Base-by-base conservation (phyloP, 2,113 vertebrate genomes). In the Chascanopsetta lugubris region DNA sequence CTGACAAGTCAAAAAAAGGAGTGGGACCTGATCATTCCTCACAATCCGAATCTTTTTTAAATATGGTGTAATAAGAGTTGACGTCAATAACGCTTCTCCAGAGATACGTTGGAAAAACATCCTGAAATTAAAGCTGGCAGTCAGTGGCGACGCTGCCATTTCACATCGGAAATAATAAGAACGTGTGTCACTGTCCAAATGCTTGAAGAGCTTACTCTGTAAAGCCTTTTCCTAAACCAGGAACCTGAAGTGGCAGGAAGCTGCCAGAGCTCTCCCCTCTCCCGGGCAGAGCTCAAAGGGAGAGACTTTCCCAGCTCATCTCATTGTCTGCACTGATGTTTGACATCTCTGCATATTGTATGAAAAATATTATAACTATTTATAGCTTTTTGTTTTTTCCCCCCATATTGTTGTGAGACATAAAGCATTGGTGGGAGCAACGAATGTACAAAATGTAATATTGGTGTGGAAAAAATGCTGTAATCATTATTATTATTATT, bases 121-220 rank as follows among this genome's bases (percentile, higher is more conserved):
- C 69, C 34, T 55, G 29, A 72, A 69, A 85, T 75, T 70, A 75
- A 72, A 82, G 46, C 45, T 64, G 43, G 49, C 63, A 79, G 55
- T 54, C 24, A 36, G 67, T 50, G 54, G 38, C 13, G 3, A 17
- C 4, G 11, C 22, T 66, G 73, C 61, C 58, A 73, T 78, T 82
- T 78, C 58, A 75, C 34, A 61, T 75, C 49, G 62, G 68, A 49
- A 80, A 70, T 78, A 82, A 80, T 78, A 80, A 75, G 50, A 80
- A 69, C 80, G 9, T 50, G 46, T 73, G 47, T 59, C 79, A 65
- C 22, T 63, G 71, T 77, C 59, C 70, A 77, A 85, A 79, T 63
- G 69, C 56, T 74, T 54, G 34, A 70, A 24, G 25, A 71, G 59
- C 66, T 66, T 73, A 60, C 60, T 72, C 34, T 55, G 20, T 21